A percentile compares a stretch with the other conserved stretches of the same genome.
Conservation (phyloP, 2,797 vertebrate species). For the Acanthiza pusilla region DNA sequence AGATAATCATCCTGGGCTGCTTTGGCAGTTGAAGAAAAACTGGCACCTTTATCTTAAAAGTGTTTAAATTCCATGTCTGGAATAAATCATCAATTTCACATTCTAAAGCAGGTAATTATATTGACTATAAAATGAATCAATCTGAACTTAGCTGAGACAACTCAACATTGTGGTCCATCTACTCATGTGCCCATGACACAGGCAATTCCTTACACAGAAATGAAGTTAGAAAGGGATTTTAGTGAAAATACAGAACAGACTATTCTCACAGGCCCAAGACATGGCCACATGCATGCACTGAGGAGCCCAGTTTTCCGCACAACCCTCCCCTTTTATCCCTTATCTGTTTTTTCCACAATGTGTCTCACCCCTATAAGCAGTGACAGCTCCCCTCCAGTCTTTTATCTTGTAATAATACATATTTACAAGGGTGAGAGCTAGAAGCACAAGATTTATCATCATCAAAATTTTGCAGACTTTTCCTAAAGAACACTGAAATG, state of each 20-base stretch:
- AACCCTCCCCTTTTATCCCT: background rate
- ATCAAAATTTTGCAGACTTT: background rate
- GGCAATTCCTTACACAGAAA: background rate
- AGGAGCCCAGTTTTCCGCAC: rapidly evolving
- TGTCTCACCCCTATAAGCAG: rapidly evolving
- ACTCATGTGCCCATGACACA: background rate
- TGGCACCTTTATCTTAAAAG: background rate
- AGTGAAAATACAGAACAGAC: background rate
- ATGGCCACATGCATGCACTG: background rate
- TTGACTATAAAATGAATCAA: background rate
- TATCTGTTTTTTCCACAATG: background rate
- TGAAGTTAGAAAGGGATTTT: background rate
- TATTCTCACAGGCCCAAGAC: background rate
- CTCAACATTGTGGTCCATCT: background rate
- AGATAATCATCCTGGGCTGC: background rate
- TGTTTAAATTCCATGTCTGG: background rate
- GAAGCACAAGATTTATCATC: background rate
- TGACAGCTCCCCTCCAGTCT: rapidly evolving
- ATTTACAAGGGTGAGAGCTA: background rate
- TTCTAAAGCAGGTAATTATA: background rate
- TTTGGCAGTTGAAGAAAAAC: background rate
- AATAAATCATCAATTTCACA: background rate
- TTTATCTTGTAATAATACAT: background rate
- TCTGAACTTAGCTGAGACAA: background rate
- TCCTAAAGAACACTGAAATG: background rate